Base-by-base conservation (phyloP, 2,797 vertebrate species). In the Amphiprion clarkii region DNA sequence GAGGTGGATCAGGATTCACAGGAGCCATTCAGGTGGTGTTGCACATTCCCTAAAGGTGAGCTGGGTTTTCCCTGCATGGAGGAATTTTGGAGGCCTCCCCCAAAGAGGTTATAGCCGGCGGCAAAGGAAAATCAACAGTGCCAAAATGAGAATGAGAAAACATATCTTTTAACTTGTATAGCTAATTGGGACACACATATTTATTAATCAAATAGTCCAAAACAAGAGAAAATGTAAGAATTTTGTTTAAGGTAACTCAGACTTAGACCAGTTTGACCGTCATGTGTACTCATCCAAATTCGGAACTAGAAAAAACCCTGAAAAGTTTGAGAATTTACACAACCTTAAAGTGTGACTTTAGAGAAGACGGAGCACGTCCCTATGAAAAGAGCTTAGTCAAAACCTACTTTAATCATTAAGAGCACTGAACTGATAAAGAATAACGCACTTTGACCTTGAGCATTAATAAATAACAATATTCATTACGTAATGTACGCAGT, bases 401-500 rank as follows among this genome's bases (percentile, higher is more conserved):
- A 64, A 8, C n/a, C 23, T 19, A 23, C 61, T 46, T 40, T 0
- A 21, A 4, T 1, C 9, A 21, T 36, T 44, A 17, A 61, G n/a
- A 33, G 51, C 1, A 46, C 42, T 10, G 21, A 76, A 58, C 23
- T 2, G 59, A 44, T 27, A 25, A 55, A 64, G 25, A 60, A 19
- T 54, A 17, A 61, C 23, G 21, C 44, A 52, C 46, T 46, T 33
- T 39, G 14, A 78, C 72, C 27, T 59, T 67, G 9, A 71, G 63
- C 44, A 64, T 54, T 10, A 71, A 75, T 74, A 19, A 76, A 74
- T 17, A 58, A 68, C 29, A 74, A 60, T 48, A 63, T 69, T 86
- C 51, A 69, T 79, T 66, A 79, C 49, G 59, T 69, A 74, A 77
- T 27, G 17, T 42, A 81, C 88, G 82, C 76, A 68, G 63, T 76